These are phyloP conservation scores for Theonella swinhoei DNA, from an alignment of 37 sponge, comb jelly and placozoan species.

Conservation along the genomic window DNA sequence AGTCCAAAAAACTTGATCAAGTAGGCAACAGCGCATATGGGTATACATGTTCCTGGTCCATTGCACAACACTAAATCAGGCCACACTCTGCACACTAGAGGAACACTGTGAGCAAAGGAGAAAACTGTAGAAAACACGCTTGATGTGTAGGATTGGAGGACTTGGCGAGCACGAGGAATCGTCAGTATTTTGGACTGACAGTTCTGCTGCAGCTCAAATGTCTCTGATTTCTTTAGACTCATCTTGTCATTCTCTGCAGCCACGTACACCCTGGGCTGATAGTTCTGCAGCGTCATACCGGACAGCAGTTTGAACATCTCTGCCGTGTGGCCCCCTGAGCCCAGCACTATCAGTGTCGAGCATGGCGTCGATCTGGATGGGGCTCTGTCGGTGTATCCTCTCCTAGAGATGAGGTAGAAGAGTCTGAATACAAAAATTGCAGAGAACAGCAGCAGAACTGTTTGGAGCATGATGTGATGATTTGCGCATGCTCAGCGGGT, in stretches of 20 bases:
- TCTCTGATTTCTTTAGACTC: conserved; percentile 69
- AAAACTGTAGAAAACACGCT: conserved; percentile 77
- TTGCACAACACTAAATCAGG: conserved; percentile 95
- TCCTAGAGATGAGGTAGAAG: conserved; percentile 8
- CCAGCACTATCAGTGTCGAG: conserved; percentile 77
- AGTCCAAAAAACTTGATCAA: conserved; percentile 60
- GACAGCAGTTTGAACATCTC: conserved; percentile 88
- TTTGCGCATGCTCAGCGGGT: background rate
- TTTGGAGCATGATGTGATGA: background rate
- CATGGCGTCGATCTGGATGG: conserved; percentile 41
- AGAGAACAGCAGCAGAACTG: background rate
- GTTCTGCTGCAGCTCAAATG: conserved; percentile 42
- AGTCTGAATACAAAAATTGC: background rate
- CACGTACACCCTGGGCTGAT: conserved; percentile 81
- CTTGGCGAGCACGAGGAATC: conserved; percentile 89
- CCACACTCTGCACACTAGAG: conserved; percentile 44
- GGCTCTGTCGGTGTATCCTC: background rate
- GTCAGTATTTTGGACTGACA: conserved; percentile 5
- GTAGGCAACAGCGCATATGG: conserved; percentile 77
- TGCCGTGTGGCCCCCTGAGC: conserved; percentile 96
- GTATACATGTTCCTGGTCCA: conserved; percentile 98
- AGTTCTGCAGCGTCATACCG: conserved; percentile 56
- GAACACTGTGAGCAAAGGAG: conserved; percentile 60
- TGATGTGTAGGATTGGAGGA: conserved; percentile 82
- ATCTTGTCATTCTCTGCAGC: conserved; percentile 78